A percentile compares a stretch with the other conserved stretches of the same genome.
phyloP scores from a whole-genome alignment of 1,140 invertebrate genomes.

The Helicorthomorpha holstii region DNA sequence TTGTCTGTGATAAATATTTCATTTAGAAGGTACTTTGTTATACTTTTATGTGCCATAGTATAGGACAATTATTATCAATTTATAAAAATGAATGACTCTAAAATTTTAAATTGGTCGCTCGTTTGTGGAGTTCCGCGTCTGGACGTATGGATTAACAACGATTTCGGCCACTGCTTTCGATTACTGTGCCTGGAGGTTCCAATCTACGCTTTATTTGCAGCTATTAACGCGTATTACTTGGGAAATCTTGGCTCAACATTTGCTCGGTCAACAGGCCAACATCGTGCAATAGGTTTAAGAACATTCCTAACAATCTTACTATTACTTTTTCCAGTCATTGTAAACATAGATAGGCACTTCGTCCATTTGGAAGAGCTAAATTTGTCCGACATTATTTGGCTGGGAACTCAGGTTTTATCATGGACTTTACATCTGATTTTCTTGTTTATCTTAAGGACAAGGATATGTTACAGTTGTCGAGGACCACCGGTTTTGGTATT shows the following conservation, averaged over 20 bases:
- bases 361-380: constrained; percentile 5
- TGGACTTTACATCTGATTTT: constrained; percentile 12
- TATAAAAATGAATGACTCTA: not conserved
- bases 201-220: constrained; percentile 12
- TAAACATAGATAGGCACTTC: constrained; percentile 4
- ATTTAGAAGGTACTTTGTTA: not conserved
- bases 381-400: constrained; percentile 6
- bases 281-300: constrained; percentile 3
- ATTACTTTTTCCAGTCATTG: constrained; percentile 10
- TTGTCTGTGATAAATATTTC: not conserved
- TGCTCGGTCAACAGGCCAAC: constrained; percentile 10
- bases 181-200: constrained; percentile 15
- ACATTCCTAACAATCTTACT: constrained; percentile 2
- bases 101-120: not conserved
- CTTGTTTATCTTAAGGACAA: constrained; percentile 5
- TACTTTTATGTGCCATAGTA: not conserved
- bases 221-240: constrained; percentile 17
- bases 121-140: constrained; percentile 3
- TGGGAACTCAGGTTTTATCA: constrained; percentile 8
- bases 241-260: constrained; percentile 12
- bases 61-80: not conserved
- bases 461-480: constrained; percentile 7
- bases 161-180: constrained; percentile 14
- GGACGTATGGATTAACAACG: constrained; percentile 4
- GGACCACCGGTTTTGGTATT: constrained; percentile 10